Evolutionary conservation across 2,797 vertebrate genomes (phyloP).

Genomic region (Scarus forsteni): DNA sequence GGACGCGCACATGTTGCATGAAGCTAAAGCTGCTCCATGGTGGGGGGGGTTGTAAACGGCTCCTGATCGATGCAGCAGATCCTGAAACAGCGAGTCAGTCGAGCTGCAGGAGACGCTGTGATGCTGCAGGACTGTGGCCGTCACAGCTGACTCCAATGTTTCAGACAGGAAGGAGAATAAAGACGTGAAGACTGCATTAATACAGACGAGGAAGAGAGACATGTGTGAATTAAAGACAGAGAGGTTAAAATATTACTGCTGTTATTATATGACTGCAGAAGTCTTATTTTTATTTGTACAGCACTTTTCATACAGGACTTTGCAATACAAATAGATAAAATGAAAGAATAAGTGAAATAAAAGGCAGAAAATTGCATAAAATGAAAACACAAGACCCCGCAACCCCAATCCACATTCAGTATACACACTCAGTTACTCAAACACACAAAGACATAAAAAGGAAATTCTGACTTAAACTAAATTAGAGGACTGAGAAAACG

Average conservation of each 20-base stretch:
- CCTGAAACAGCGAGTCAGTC: constrained; percentile 63
- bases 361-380: too few relatives aligned
- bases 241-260: neutral
- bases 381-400: too few relatives aligned
- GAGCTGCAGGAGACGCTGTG: constrained; percentile 46
- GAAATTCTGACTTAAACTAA: too few relatives aligned
- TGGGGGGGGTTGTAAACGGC: constrained; percentile 77
- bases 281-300: too few relatives aligned
- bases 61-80: constrained; percentile 76
- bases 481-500: too few relatives aligned
- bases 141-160: constrained; percentile 58
- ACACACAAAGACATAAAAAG: too few relatives aligned
- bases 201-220: constrained; percentile 5
- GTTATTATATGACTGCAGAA: too few relatives aligned
- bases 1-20: constrained; percentile 26
- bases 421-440: too few relatives aligned
- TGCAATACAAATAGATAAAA: too few relatives aligned
- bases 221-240: neutral
- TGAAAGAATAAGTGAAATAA: too few relatives aligned
- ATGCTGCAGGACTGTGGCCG: constrained; percentile 46
- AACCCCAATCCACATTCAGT: too few relatives aligned
- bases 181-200: constrained; percentile 42
- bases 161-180: constrained; percentile 52
- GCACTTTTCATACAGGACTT: too few relatives aligned
- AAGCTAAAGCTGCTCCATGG: constrained; percentile 42